phyloP scores from a whole-genome alignment of 2,113 vertebrate genomes.

The Nerophis ophidion region DNA sequence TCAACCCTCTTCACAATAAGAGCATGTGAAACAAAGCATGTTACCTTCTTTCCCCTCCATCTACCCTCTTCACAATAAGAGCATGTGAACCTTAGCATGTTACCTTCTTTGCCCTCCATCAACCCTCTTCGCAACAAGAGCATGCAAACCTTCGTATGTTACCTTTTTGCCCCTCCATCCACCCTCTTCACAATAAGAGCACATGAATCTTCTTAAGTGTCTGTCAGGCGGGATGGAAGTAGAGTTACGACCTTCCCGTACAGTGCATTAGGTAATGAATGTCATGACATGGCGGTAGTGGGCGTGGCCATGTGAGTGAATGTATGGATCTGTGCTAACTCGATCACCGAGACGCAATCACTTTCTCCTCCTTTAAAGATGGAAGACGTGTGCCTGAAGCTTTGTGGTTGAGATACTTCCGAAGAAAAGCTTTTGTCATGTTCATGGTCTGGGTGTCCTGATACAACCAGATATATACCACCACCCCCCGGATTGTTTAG shows the following conservation, averaged over 20 bases:
- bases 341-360: background rate
- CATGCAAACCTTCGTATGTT: conserved; percentile 8
- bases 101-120: background rate
- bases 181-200: conserved; percentile 4
- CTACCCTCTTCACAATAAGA: conserved; percentile 3
- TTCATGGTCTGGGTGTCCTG: no score
- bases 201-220: conserved; percentile 19
- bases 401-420: background rate
- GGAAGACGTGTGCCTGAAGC: background rate
- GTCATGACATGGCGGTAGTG: conserved; percentile 22
- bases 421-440: no score
- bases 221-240: conserved; percentile 34
- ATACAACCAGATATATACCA: no score
- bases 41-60: background rate
- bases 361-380: background rate
- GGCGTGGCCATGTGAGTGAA: conserved; percentile 18
- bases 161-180: background rate
- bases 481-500: no score
- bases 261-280: conserved; percentile 49
- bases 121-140: conserved; percentile 2
- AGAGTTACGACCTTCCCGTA: conserved; percentile 43
- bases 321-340: conserved; percentile 8
- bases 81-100: conserved; percentile 6
- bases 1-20: conserved; percentile 1
- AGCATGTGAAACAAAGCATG: conserved; percentile 8